These are phyloP conservation scores for Cecidostiba fungosa DNA, from an alignment of 2,888 invertebrate genomes.

Conservation along the genomic window DNA sequence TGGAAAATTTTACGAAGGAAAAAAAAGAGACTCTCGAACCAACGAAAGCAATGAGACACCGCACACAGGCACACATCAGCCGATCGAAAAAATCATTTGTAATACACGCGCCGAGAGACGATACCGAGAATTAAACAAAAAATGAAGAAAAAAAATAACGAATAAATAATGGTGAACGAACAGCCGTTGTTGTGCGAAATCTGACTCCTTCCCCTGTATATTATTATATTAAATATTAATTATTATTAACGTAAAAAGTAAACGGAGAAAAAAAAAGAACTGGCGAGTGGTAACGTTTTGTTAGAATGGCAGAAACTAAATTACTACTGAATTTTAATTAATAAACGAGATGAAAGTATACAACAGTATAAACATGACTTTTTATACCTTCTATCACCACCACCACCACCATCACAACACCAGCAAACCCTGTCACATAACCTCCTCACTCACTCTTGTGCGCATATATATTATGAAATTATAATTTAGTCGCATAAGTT, in stretches of 20 bases:
- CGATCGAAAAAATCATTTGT: conserved; percentile 56
- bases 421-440: conserved; percentile 6
- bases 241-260: conserved; percentile 77
- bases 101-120: conserved; percentile 54
- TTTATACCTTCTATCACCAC: conserved; percentile 58
- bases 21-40: conserved; percentile 56
- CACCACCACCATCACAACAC: conserved; percentile 2
- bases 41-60: conserved; percentile 40
- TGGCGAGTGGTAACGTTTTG: conserved; percentile 76
- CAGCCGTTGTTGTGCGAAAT: conserved; percentile 60
- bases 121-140: not conserved
- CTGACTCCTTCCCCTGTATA: conserved; percentile 75
- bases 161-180: conserved; percentile 62
- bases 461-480: not conserved
- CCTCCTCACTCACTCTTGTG: not conserved
- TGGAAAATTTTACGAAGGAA: conserved; percentile 24
- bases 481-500: not conserved
- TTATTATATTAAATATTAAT: conserved; percentile 79
- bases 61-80: conserved; percentile 40
- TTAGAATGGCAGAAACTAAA: conserved; percentile 79
- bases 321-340: conserved; percentile 80
- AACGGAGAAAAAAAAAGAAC: conserved; percentile 67
- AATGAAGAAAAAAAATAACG: conserved; percentile 17
- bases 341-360: conserved; percentile 81
- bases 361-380: conserved; percentile 69